Base-by-base conservation (phyloP, 2,888 invertebrate genomes). In the Hoplodrina ambigua region DNA sequence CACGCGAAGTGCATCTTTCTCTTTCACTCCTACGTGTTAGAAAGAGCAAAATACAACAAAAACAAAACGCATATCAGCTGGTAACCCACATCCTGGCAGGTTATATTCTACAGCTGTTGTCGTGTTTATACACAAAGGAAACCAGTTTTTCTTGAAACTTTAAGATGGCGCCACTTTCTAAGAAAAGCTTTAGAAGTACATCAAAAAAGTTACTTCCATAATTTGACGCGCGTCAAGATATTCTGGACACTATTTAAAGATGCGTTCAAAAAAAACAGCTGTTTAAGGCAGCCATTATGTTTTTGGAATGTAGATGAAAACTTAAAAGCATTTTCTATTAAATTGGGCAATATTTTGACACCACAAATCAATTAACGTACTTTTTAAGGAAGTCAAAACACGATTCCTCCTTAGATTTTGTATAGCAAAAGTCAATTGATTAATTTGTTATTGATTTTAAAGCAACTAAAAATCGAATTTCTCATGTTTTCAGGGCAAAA, bases 11-110 rank as follows among this genome's bases (percentile, higher is more conserved):
- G 0, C 3, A 13, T 11, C 37, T 10, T 4, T 75, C 76, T 69
- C 78, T n/a, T n/a, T 80, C 49, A n/a, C 17, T 20, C 65, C 3
- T 7, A 53, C 13, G 19, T 1, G 19, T 20, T 17, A 55, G 64
- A 80, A 56, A 75, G 84, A 69, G 72, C 74, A 6, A 20, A 20
- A 59, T n/a, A 46, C 17, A 64, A 77, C 30, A 75, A 80, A 83
- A 75, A 81, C 64, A 84, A 75, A 77, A 76, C 67, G 17, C 52
- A 37, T n/a, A 68, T 78, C 80, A 75, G 80, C 75, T 84, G 82
- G 53, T 83, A 83, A 70, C 81, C 75, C 82, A 82, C 81, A 82
- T 82, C 82, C 82, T 71, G 72, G 70, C 83, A 84, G 82, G 83
- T 83, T 82, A 53, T 59, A 46, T 46, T 11, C 46, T 46, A 74